A percentile compares a stretch with the other conserved stretches of the same genome.
Conservation (phyloP, 2,113 vertebrate species). For the Paracanthobrama guichenoti region DNA sequence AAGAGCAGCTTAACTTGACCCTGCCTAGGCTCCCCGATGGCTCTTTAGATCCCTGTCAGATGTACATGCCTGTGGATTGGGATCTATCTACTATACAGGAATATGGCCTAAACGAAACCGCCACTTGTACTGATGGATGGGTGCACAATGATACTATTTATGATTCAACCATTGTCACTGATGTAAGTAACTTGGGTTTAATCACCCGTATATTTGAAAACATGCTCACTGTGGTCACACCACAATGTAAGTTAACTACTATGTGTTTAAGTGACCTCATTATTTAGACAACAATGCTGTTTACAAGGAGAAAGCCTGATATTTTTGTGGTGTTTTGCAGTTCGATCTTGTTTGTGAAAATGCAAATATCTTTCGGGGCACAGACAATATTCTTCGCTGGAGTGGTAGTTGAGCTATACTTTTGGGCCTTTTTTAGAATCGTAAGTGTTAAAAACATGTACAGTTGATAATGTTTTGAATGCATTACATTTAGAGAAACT, state of each 20-base stretch:
- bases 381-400: constrained; percentile 85
- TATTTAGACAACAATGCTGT: neutral
- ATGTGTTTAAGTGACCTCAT: neutral
- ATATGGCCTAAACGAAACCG: constrained; percentile 75
- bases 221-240: neutral
- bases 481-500: too few species aligned
- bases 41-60: constrained; percentile 75
- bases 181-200: constrained; percentile 62
- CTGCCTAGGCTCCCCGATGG: constrained; percentile 70
- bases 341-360: constrained; percentile 85
- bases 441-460: constrained; percentile 63
- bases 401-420: constrained; percentile 77
- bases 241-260: neutral
- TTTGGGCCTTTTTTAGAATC: constrained; percentile 83
- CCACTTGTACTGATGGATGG: constrained; percentile 75
- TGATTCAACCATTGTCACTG: constrained; percentile 71
- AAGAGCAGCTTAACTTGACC: constrained; percentile 76
- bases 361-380: constrained; percentile 72
- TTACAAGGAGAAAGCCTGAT: neutral
- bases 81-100: constrained; percentile 72
- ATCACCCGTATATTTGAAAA: constrained; percentile 50
- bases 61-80: constrained; percentile 77
- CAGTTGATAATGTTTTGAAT: neutral
- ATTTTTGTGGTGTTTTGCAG: constrained; percentile 64
- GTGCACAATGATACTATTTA: constrained; percentile 63